Evolutionary conservation across 2,113 vertebrate genomes (phyloP), one percentile per base, ranked within the genome.

Genomic region (Anoura caudifer): DNA sequence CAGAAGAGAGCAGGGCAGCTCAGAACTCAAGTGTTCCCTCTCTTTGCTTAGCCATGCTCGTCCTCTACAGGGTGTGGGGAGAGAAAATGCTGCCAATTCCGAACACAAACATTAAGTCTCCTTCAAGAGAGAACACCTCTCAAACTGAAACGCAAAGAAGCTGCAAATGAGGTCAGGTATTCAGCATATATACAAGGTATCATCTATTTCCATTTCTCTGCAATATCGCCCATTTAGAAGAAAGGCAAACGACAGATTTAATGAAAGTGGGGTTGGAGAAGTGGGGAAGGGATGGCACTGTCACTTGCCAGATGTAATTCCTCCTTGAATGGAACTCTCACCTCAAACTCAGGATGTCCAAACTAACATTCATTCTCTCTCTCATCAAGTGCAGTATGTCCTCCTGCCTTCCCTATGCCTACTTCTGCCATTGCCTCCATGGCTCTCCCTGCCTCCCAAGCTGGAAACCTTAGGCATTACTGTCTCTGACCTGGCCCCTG

Each of bases 221-320:
- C 67, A n/a, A 83, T 36, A 81, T 81, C 72, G 81, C 88, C 73
- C 87, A 83, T 91, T 96, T 96, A 95, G 94, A 95, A 97, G 90
- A 89, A 96, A 93, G 84, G 77, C 54, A 97, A 93, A 79, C 65
- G 88, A 95, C 88, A 95, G 85, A 87, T 85, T 82, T 95, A 83
- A 97, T 88, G 87, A 88, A 95, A 92, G 76, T 52, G 28, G 56
- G 69, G 38, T 26, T 36, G 61, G 47, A 26, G 20, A 41, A 50
- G 61, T 31, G 11, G 61, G 72, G 24, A 80, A 20, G 20, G 47
- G 65, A 75, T 50, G 85, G 65, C 79, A 88, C 85, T 86, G 85
- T 79, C 90, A 81, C 45, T 69, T 95, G 67, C 67, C 94, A 73
- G 47, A 83, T 91, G 79, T 75, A 87, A 95, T 73, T 77, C 79